These are phyloP conservation scores for Glaucomys volans DNA, from an alignment of 2,113 vertebrate species.

Conservation along the genomic window DNA sequence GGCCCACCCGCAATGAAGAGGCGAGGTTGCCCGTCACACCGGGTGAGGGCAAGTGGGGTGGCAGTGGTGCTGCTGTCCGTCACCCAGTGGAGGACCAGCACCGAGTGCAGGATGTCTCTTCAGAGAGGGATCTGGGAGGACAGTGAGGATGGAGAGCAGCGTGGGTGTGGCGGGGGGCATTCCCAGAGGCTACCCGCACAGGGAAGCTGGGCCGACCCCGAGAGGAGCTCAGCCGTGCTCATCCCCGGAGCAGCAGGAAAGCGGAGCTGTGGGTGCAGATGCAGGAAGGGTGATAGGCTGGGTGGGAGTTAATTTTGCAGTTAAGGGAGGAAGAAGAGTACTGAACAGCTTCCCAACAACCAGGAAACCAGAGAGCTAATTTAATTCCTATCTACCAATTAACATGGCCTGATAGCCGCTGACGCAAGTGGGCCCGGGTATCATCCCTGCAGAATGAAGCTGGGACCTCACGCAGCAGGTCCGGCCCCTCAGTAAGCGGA, in stretches of 20 bases:
- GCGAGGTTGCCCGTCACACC: not conserved
- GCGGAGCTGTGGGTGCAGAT: not conserved
- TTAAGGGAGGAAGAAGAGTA: not conserved
- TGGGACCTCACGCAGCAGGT: not conserved
- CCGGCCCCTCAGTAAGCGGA: not conserved
- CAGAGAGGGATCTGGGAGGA: not conserved
- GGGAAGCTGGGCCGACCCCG: not conserved
- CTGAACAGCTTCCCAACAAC: constrained; percentile 4
- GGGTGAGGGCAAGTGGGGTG: not conserved
- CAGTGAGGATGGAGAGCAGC: no score
- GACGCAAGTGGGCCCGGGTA: not conserved
- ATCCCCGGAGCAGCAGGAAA: not conserved
- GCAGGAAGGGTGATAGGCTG: not conserved
- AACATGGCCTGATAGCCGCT: not conserved
- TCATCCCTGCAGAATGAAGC: not conserved
- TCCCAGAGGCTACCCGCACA: no score
- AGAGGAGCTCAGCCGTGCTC: rapidly evolving
- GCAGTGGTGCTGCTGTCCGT: not conserved
- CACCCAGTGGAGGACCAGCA: not conserved
- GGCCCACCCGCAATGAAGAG: not conserved
- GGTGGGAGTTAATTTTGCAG: constrained; percentile 44
- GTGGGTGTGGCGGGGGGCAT: no score
- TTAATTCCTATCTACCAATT: constrained; percentile 55
- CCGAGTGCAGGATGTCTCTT: not conserved
- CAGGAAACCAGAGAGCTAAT: constrained; percentile 14